Percentiles rank a stretch among this genome's conserved stretches.
Evolutionary conservation across 2,888 invertebrate species (phyloP).

Genomic region (Sclerodermus sp.): DNA sequence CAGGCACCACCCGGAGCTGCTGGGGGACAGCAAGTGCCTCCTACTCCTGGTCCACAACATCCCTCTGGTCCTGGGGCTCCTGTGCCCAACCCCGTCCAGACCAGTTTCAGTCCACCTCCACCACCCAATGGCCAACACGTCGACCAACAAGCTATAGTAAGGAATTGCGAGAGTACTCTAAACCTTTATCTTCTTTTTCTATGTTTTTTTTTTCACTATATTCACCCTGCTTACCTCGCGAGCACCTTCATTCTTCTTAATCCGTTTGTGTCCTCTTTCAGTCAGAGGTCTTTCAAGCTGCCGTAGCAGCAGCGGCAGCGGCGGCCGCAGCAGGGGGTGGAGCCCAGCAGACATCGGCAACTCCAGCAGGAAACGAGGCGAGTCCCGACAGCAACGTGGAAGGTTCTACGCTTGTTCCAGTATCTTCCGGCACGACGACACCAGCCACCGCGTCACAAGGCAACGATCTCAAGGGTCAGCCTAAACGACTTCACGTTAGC

Average conservation of each 20-base stretch:
- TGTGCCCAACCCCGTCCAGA: conserved; percentile 32
- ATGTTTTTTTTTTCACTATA: neutral
- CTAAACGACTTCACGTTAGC: conserved; percentile 96
- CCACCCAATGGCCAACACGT: conserved; percentile 58
- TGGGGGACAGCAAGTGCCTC: conserved; percentile 55
- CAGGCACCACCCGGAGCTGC: conserved; percentile 45
- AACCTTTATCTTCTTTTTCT: neutral
- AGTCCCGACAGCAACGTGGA: conserved; percentile 52
- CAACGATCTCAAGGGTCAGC: conserved; percentile 70
- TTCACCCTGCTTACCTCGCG: neutral
- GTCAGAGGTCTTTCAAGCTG: conserved; percentile 64
- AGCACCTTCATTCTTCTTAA: too few relatives aligned
- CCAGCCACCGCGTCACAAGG: conserved; percentile 62
- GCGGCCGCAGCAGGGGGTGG: conserved; percentile 58
- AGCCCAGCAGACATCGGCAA: conserved; percentile 50
- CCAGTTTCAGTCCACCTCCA: conserved; percentile 62
- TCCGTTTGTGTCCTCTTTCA: conserved; percentile 43
- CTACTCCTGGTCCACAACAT: conserved; percentile 45
- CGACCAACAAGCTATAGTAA: conserved; percentile 55
- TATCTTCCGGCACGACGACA: conserved; percentile 57
- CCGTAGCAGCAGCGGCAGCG: conserved; percentile 59
- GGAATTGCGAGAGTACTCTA: conserved; percentile 17
- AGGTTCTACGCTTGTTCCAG: conserved; percentile 61
- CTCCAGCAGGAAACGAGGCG: conserved; percentile 45
- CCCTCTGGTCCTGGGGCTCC: conserved; percentile 48